These are phyloP conservation scores for Triops longicaudatus DNA, from an alignment of 1,140 invertebrate genomes.

Conservation along the genomic window DNA sequence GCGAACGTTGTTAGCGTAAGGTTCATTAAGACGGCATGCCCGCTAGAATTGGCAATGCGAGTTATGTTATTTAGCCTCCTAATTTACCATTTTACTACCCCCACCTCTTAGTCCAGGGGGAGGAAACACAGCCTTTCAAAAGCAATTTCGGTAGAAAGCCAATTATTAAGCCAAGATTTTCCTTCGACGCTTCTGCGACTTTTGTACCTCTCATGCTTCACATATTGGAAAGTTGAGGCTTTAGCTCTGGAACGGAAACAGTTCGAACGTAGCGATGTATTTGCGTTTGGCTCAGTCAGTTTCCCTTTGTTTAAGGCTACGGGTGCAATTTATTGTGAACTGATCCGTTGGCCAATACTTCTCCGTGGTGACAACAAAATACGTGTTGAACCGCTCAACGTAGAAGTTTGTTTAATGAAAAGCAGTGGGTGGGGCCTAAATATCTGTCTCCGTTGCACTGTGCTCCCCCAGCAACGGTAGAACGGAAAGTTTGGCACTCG, in stretches of 20 bases:
- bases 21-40: conserved; percentile 11
- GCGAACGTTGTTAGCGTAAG: conserved; percentile 1
- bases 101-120: neutral
- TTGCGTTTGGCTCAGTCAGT: neutral
- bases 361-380: too few species aligned
- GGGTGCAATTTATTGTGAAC: too few species aligned
- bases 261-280: too few species aligned
- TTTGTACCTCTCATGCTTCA: neutral
- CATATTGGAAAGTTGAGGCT: too few species aligned
- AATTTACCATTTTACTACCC: neutral
- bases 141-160: neutral
- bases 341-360: too few species aligned
- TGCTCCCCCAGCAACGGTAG: too few species aligned
- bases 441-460: too few species aligned
- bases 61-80: conserved; percentile 6
- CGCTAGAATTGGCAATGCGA: neutral
- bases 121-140: conserved; percentile 7
- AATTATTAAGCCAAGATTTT: neutral
- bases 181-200: neutral
- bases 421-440: too few species aligned
- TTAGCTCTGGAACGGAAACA: too few species aligned
- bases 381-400: neutral
- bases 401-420: too few species aligned
- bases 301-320: neutral
- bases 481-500: too few species aligned